Base-by-base conservation (phyloP, 2,113 vertebrate species). In the Balaeniceps rex region DNA sequence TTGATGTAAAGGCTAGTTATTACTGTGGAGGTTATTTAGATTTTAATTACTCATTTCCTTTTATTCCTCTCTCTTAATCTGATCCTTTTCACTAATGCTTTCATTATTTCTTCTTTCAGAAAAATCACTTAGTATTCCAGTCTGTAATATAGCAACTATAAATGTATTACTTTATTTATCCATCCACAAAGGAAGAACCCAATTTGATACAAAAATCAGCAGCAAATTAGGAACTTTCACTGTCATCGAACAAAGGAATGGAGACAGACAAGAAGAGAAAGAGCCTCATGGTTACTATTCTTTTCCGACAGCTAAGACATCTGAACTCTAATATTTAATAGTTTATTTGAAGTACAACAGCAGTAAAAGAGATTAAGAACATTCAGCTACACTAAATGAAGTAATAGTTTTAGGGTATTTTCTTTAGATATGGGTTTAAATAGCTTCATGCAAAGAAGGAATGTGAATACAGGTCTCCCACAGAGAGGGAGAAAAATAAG, bases 291-390 rank as follows among this genome's bases (percentile, higher is more conserved):
- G 42, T 84, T 89, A 38, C 29, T 81, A 21, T 88, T 88, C 33
- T 84, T 95, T 66, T 51, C 42, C 18, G 8, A 42, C 7, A 91
- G 38, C 42, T 82, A 91, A 78, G 51, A 82, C 15, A 86, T 49
- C 16, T 91, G 77, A 92, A 68, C 42, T 68, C 72, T 88, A 95
- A 83, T 87, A 93, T 78, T 91, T 87, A 80, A 88, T 64, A 47
- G 42, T 71, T 94, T 75, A 75, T 87, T 84, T 9, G 1, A 78
- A 87, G 33, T 65, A 69, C 44, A 89, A 51, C 34, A 93, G 24
- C 44, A 74, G 28, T 54, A 77, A 58, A 90, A 88, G 72, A 81
- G n/a, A 88, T 87, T 54, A 70, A 71, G 68, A 87, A 49, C 25
- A 87, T 11, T 4, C 25, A 63, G 17, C 19, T 69, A 47, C 31